Evolutionary conservation across 2,888 invertebrate genomes (phyloP).

Genomic region (Cheilosia variabilis): DNA sequence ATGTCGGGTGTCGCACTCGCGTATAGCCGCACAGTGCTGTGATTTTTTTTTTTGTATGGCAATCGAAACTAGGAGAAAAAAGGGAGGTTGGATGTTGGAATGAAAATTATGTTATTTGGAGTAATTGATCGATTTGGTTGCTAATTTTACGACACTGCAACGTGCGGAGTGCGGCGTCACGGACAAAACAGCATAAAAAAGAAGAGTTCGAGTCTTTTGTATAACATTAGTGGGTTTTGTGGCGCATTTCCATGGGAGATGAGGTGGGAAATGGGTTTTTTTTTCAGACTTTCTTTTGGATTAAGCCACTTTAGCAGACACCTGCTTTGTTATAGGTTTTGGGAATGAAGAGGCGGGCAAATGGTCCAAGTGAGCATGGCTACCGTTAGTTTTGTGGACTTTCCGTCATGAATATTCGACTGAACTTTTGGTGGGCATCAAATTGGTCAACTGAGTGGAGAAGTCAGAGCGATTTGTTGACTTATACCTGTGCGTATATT

Average conservation of each 20-base stretch:
- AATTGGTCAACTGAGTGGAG: too few relatives aligned
- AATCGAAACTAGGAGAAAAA: constrained; percentile 31
- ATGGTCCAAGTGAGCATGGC: not conserved
- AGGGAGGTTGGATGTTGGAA: constrained; percentile 51
- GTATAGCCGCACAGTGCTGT: constrained; percentile 15
- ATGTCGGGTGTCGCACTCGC: constrained; percentile 26
- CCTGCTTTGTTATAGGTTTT: not conserved
- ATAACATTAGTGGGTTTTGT: not conserved
- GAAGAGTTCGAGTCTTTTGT: constrained; percentile 32
- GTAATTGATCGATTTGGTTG: constrained; percentile 77
- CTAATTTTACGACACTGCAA: constrained; percentile 75
- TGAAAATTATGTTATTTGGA: constrained; percentile 76
- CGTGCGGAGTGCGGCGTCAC: constrained; percentile 6
- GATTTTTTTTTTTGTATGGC: not conserved
- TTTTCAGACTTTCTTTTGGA: constrained; percentile 14
- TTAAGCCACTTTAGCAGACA: not conserved
- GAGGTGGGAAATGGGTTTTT: constrained; percentile 9
- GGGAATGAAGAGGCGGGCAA: not conserved
- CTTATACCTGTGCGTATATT: too few relatives aligned
- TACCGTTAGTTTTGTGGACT: not conserved
- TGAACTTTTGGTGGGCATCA: too few relatives aligned
- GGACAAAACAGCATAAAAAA: not conserved
- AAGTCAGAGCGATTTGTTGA: too few relatives aligned
- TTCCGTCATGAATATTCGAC: too few relatives aligned
- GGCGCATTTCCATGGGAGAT: not conserved